A percentile compares a stretch with the other conserved stretches of the same genome.
Evolutionary conservation across 2,797 vertebrate genomes (phyloP).

Genomic region (Gymnoscopelus braueri): DNA sequence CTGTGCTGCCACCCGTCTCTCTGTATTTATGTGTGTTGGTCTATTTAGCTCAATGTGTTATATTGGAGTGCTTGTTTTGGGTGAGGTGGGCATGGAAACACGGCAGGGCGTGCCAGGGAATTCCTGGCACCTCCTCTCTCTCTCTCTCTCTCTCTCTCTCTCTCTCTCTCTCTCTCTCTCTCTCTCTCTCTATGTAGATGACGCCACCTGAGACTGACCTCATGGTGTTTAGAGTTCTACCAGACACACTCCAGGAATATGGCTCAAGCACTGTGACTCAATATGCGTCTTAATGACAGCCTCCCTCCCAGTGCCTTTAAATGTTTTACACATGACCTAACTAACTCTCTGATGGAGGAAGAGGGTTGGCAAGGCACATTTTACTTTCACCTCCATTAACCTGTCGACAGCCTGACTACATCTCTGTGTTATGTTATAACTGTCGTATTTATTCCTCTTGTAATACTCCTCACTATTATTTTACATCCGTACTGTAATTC

Average conservation of each 20-base stretch:
- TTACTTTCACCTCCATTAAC: no score
- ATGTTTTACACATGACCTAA: no score
- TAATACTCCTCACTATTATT: no score
- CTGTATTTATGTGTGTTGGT: constrained; percentile 9
- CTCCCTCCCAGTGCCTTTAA: no score
- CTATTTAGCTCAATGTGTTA: neutral
- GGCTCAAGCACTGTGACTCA: constrained; percentile 34
- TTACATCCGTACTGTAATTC: no score
- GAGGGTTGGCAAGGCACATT: no score
- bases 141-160: constrained; percentile 22
- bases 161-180: neutral
- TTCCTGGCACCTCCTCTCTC: constrained; percentile 37
- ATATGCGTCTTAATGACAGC: constrained; percentile 5
- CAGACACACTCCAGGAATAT: constrained; percentile 43
- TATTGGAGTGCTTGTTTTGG: constrained; percentile 34
- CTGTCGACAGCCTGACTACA: no score
- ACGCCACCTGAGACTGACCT: constrained; percentile 48
- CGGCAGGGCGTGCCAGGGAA: constrained; percentile 31
- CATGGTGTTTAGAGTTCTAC: constrained; percentile 41
- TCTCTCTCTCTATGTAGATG: constrained; percentile 25
- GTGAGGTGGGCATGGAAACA: constrained; percentile 56
- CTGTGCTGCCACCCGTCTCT: constrained; percentile 6
- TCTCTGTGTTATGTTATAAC: no score
- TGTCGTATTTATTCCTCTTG: no score
- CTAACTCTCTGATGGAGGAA: no score